Percentiles rank a stretch among this genome's conserved stretches.
These are phyloP conservation scores for Muscicapa comitata DNA, from an alignment of 2,797 vertebrate species.

Conservation along the genomic window DNA sequence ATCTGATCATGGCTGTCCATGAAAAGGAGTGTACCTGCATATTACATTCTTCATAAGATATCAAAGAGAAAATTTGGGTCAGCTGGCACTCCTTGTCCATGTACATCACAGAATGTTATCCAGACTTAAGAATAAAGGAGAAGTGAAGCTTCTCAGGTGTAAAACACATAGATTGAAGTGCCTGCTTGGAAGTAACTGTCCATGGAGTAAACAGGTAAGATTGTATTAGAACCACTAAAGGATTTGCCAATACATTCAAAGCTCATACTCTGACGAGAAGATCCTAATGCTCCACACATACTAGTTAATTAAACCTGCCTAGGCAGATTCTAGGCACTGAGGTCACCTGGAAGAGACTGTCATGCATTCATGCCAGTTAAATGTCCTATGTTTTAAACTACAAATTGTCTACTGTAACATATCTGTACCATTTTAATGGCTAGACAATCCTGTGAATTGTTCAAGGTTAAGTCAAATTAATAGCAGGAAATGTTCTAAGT, in stretches of 20 bases:
- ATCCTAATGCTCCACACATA: neutral
- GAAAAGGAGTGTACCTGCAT: neutral
- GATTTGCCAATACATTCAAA: neutral
- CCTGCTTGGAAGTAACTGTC: neutral
- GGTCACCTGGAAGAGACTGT: neutral
- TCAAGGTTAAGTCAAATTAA: neutral
- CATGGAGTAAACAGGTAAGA: neutral
- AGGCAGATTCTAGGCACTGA: neutral
- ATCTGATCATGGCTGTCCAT: neutral
- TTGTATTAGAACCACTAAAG: neutral
- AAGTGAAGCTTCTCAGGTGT: neutral
- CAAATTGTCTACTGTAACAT: neutral
- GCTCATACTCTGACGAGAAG: neutral
- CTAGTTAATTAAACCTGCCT: neutral
- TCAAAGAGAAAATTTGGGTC: neutral
- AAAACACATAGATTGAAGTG: neutral
- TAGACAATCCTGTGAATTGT: neutral
- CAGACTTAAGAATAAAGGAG: neutral
- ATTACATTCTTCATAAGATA: neutral
- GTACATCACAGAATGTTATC: accelerated
- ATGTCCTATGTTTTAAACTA: neutral
- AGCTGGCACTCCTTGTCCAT: neutral
- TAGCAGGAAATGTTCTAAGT: neutral
- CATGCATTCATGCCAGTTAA: neutral
- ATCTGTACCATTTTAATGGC: neutral